Base-by-base conservation (phyloP, 2,888 invertebrate species). In the Hydriomena furcata region DNA sequence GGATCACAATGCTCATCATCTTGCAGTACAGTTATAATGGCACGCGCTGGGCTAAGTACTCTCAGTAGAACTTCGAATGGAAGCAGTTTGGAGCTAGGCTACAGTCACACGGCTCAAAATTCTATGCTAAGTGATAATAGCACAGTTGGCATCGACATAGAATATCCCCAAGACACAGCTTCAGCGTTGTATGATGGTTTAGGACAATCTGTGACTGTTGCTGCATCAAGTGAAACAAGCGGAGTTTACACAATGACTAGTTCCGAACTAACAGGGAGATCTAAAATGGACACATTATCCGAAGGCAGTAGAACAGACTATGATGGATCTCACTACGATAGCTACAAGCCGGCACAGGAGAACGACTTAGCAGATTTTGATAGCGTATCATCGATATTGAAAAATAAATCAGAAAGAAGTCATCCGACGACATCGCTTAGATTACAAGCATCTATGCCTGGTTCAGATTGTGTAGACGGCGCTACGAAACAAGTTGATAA, bases 1-100 rank as follows among this genome's bases (percentile, higher is more conserved):
- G 95, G 95, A 43, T 95, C 95, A 17, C 96, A 96, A 75, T 96
- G 96, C 79, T 96, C 96, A 47, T 96, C 96, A 42, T 96, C 95
- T 17, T 96, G 96, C 75, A 96, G 96, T 71, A 96, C 96, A 24
- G 95, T 96, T n/a, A 96, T 96, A 61, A 94, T 96, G 63, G 84
- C 91, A 5, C 84, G 91, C 62, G 87, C 92, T 20, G 90, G 91
- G 34, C 73, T 87, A 11, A 89, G 83, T 51, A 82, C 91, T 7
- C 72, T 91, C 40, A 92, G 94, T 62, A 91, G 94, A 66, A 92
- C 94, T 54, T 95, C 95, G 17, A 95, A 95, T 30, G 94, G 94
- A 40, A 96, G 96, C 62, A 96, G 96, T 71, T 86, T 96, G 68
- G 96, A 96, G 83, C 84, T 96, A 52, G 96, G 96, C 40, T 96